Evolutionary conservation across 2,888 invertebrate genomes (phyloP).

Genomic region (Eupithecia vulgata): DNA sequence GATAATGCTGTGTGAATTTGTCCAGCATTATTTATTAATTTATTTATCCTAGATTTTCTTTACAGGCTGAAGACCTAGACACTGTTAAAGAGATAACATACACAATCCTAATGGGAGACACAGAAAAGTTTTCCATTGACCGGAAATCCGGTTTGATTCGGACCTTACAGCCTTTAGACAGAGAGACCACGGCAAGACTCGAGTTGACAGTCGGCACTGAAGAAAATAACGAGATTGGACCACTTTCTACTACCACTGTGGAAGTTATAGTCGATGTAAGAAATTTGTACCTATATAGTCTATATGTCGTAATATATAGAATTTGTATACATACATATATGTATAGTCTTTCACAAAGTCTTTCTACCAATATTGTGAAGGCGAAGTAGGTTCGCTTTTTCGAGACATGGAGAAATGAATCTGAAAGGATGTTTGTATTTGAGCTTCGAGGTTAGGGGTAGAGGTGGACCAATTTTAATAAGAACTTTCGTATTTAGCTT

Average conservation of each 20-base stretch:
- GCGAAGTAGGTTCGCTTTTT: no score
- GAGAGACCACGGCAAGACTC: constrained; percentile 89
- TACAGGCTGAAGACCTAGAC: constrained; percentile 92
- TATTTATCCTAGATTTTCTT: not conserved
- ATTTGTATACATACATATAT: no score
- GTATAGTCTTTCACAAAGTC: not conserved
- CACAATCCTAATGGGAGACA: constrained; percentile 91
- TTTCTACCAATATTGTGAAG: no score
- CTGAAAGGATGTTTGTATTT: no score
- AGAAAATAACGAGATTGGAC: constrained; percentile 89
- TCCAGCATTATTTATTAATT: no score
- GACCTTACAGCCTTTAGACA: constrained; percentile 90
- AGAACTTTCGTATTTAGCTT: no score
- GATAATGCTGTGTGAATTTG: no score
- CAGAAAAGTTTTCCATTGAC: constrained; percentile 92
- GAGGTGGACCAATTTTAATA: no score
- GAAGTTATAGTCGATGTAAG: constrained; percentile 88
- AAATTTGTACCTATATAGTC: not conserved
- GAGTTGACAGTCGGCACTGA: constrained; percentile 91
- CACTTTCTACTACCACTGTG: constrained; percentile 90
- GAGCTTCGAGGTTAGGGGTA: no score
- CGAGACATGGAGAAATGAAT: no score
- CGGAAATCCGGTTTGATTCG: constrained; percentile 91
- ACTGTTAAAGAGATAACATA: constrained; percentile 92
- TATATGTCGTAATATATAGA: no score